Evolutionary conservation across 2,797 vertebrate species (phyloP).

Genomic region (Pterois miles): DNA sequence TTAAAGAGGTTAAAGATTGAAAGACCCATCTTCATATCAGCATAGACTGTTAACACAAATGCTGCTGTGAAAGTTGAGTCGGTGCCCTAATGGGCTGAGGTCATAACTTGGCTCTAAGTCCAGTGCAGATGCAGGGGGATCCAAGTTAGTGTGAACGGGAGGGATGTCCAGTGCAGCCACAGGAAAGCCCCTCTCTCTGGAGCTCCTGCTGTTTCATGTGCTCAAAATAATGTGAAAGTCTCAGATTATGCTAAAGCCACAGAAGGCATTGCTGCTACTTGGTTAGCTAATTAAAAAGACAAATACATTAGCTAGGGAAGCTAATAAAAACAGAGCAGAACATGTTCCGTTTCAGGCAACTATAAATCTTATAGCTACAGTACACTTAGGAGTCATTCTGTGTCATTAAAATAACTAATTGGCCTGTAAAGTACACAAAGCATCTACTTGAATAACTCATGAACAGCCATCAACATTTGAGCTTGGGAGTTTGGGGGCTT

Average conservation of each 20-base stretch:
- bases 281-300: constrained; percentile 22
- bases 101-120: constrained; percentile 55
- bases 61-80: constrained; percentile 22
- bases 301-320: background rate
- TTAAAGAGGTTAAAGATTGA: constrained; percentile 10
- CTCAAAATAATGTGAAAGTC: constrained; percentile 7
- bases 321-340: constrained; percentile 17
- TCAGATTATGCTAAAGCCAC: background rate
- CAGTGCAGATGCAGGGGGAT: constrained; percentile 19
- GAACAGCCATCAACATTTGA: background rate
- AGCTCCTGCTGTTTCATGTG: constrained; percentile 20
- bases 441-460: background rate
- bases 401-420: constrained; percentile 50
- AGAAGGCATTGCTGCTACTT: background rate
- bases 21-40: constrained; percentile 27
- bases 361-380: constrained; percentile 8
- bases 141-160: constrained; percentile 24
- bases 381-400: constrained; percentile 32
- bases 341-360: constrained; percentile 6
- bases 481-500: constrained; percentile 13
- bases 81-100: constrained; percentile 47
- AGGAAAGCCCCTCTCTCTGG: constrained; percentile 58
- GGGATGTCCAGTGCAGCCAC: constrained; percentile 14
- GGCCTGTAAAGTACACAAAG: constrained; percentile 22
- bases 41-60: constrained; percentile 24